Evolutionary conservation across 2,888 invertebrate genomes (phyloP).

Genomic region (Pheosia gnoma): DNA sequence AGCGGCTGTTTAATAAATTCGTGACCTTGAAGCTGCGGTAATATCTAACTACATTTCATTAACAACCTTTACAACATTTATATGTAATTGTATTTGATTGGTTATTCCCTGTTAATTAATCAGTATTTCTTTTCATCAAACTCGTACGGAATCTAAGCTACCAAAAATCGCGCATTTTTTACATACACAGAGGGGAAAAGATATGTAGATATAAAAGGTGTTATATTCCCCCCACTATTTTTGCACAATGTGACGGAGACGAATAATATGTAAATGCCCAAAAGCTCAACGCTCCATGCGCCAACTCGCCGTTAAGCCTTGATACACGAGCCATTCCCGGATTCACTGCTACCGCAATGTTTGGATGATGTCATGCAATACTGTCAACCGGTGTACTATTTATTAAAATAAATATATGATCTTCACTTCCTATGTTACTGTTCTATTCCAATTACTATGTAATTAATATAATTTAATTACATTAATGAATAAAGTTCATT

Average conservation of each 20-base stretch:
- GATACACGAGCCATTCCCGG: conserved; percentile 15
- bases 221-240: conserved; percentile 14
- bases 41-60: not conserved
- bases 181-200: too few relatives aligned
- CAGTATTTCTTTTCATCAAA: not conserved
- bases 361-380: not conserved
- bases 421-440: too few relatives aligned
- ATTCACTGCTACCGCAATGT: not conserved
- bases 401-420: too few relatives aligned
- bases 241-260: conserved; percentile 23
- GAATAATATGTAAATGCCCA: conserved; percentile 37
- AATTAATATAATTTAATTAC: too few relatives aligned
- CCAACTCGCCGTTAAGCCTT: conserved; percentile 28
- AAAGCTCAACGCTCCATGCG: conserved; percentile 31
- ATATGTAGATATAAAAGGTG: not conserved
- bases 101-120: not conserved
- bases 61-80: not conserved
- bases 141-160: too few relatives aligned
- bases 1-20: not conserved
- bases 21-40: not conserved
- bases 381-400: not conserved
- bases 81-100: not conserved
- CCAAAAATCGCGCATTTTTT: too few relatives aligned
- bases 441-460: too few relatives aligned
- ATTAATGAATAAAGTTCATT: too few relatives aligned